Conservation (phyloP, 2,888 invertebrate species). For the Bellardia bayeri region DNA sequence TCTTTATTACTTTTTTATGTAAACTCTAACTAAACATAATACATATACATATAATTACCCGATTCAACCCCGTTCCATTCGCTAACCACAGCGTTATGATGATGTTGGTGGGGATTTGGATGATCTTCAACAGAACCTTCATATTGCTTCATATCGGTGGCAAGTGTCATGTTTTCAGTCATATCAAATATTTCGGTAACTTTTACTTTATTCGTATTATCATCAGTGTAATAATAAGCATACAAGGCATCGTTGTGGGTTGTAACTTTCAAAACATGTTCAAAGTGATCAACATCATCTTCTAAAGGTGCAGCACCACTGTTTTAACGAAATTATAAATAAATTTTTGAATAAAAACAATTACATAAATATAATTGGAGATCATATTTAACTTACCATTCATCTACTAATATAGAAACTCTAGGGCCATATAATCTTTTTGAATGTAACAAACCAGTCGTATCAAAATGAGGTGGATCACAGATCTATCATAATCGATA, state of each 20-base stretch:
- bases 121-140: constrained; percentile 83
- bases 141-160: constrained; percentile 83
- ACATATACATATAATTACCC: constrained; percentile 78
- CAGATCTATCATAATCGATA: constrained; percentile 77
- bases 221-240: constrained; percentile 96
- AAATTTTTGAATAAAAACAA: neutral
- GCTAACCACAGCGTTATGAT: constrained; percentile 82
- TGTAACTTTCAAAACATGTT: constrained; percentile 90
- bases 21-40: neutral
- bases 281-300: constrained; percentile 87
- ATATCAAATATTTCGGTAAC: constrained; percentile 96
- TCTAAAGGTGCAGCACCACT: constrained; percentile 82
- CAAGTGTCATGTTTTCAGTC: constrained; percentile 89
- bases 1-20: neutral
- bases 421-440: constrained; percentile 81
- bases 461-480: constrained; percentile 83
- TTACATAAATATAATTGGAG: neutral
- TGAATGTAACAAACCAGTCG: constrained; percentile 82
- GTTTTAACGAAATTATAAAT: constrained; percentile 1
- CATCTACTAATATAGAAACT: constrained; percentile 82
- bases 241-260: constrained; percentile 93
- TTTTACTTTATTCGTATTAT: constrained; percentile 91
- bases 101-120: constrained; percentile 82
- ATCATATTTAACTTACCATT: constrained; percentile 78
- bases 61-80: constrained; percentile 84